Base-by-base conservation (phyloP, 2,888 invertebrate genomes). In the Hyposoter didymator region DNA sequence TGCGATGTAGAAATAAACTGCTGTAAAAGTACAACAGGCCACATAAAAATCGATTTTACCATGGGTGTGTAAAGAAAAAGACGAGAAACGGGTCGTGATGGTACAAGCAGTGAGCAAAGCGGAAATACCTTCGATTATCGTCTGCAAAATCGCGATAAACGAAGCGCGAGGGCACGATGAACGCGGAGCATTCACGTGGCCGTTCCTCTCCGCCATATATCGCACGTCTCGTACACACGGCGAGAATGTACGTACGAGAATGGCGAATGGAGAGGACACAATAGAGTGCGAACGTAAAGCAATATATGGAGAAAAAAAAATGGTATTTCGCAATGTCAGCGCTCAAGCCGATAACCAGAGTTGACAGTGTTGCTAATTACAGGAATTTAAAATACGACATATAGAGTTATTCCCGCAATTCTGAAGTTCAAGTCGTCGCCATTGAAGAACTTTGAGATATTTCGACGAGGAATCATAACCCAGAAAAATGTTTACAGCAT, bases 111-210 rank as follows among this genome's bases (percentile, higher is more conserved):
- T 72, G 75, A 67, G 70, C 47, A 75, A 79, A 72, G 49, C 82
- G 82, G 82, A 82, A 82, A 85, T 82, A 79, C 70, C 70, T 62
- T 22, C 75, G 79, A 85, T 85, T 82, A 85, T 85, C 82, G 62
- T 82, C 43, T 78, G 66, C 70, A 43, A 78, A 55, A 82, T 85
- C 85, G 74, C 70, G 82, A 82, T 85, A 82, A 78, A 75, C 85
- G 75, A 82, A 79, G 70, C 75, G 66, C 82, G 82, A 79, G 75
- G 66, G 66, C 74, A 35, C 84, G 64, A 78, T 55, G 78, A 70
- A 75, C 81, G 82, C 66, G 55, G 43, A 17, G 59, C 76, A 49
- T 55, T 72, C 45, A 52, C 64, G 49, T 74, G 67, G 67, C 64
- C 70, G 78, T 74, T 66, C 35, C 45, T 73, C 43, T 43, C n/a